phyloP scores from a whole-genome alignment of 2,113 vertebrate species.

The Elgaria multicarinata region DNA sequence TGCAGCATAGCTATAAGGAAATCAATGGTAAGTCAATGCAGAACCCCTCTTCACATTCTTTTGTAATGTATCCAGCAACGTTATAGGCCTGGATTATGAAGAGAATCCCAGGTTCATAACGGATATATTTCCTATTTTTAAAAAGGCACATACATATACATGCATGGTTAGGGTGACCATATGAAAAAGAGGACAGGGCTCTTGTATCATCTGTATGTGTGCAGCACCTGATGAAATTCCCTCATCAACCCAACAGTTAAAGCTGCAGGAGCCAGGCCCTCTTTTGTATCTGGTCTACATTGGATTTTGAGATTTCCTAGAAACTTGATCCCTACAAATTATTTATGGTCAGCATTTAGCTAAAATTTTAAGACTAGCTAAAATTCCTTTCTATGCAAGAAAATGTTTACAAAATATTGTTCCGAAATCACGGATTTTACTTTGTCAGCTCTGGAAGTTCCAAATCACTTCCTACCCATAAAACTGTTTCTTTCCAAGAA shows the following conservation, averaged over 20 bases:
- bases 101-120: neutral
- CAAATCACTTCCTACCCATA: conserved; percentile 24
- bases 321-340: neutral
- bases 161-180: no score
- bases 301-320: neutral
- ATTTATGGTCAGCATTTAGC: neutral
- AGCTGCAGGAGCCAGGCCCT: no score
- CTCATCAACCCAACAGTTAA: no score
- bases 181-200: no score
- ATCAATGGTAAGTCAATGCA: neutral
- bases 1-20: neutral
- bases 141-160: neutral
- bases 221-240: no score
- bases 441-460: conserved; percentile 22
- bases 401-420: conserved; percentile 1
- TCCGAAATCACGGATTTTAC: conserved; percentile 22
- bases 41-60: no score
- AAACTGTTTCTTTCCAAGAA: neutral
- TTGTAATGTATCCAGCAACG: neutral
- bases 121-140: neutral
- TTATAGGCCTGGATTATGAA: neutral
- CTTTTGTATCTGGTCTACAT: no score
- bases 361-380: no score
- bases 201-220: no score
- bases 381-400: neutral